Percentiles rank a stretch among this genome's conserved stretches.
These are phyloP conservation scores for Candidula unifasciata DNA, from an alignment of 2,888 invertebrate genomes.

Conservation along the genomic window DNA sequence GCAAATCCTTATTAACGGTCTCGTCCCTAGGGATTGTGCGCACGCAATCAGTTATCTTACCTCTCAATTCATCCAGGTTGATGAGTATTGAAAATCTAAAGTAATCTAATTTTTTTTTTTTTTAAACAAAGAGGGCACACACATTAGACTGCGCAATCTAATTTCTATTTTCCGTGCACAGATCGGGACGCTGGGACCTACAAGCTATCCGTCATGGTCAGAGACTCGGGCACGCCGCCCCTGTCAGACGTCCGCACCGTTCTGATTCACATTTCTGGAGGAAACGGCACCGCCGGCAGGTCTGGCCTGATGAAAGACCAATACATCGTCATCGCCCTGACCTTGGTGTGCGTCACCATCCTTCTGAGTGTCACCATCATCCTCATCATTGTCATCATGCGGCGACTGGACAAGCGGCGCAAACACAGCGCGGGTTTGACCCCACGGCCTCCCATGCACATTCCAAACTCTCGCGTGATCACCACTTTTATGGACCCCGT, in stretches of 20 bases:
- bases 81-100: too few species aligned
- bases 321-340: slow-evolving; percentile 63
- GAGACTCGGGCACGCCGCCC: slow-evolving; percentile 55
- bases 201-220: slow-evolving; percentile 55
- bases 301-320: slow-evolving; percentile 53
- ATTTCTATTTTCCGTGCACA: not conserved
- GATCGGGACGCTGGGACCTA: slow-evolving; percentile 54
- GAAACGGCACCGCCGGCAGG: slow-evolving; percentile 50
- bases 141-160: too few species aligned
- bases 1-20: too few species aligned
- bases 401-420: slow-evolving; percentile 61
- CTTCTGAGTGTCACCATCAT: slow-evolving; percentile 70
- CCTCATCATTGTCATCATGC: slow-evolving; percentile 68
- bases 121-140: too few species aligned
- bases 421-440: slow-evolving; percentile 6
- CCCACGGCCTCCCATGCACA: slow-evolving; percentile 33
- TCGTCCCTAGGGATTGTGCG: too few species aligned
- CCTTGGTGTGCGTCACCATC: slow-evolving; percentile 68
- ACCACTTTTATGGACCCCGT: slow-evolving; percentile 32
- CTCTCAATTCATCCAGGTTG: too few species aligned
- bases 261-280: slow-evolving; percentile 50
- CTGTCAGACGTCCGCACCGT: slow-evolving; percentile 52
- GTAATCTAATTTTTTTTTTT: too few species aligned
- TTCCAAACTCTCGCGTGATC: slow-evolving; percentile 36
- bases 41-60: too few species aligned